These are phyloP conservation scores for Valencia hispanica DNA, from an alignment of 2,797 vertebrate species.

Conservation along the genomic window DNA sequence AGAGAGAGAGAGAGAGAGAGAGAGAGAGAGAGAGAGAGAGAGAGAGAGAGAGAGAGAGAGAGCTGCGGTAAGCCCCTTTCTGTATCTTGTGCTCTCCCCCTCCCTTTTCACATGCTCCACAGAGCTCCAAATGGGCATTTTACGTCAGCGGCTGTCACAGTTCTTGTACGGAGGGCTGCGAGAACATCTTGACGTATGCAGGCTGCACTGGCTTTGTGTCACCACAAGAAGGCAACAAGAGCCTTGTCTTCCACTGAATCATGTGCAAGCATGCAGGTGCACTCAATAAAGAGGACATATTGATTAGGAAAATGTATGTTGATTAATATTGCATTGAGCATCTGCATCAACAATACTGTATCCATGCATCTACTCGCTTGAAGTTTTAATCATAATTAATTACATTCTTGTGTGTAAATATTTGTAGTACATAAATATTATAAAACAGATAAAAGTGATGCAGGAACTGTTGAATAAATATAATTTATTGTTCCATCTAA, in stretches of 20 bases:
- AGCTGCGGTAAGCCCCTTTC: neutral
- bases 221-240: constrained; percentile 83
- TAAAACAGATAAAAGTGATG: neutral
- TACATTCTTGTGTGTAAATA: neutral
- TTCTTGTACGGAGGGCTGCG: constrained; percentile 16
- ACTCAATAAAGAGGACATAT: constrained; percentile 7
- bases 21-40: neutral
- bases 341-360: neutral
- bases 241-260: constrained; percentile 59
- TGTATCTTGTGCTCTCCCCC: constrained; percentile 38
- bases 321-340: neutral
- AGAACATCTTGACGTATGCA: constrained; percentile 30
- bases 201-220: constrained; percentile 70
- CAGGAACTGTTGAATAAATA: neutral
- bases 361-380: neutral
- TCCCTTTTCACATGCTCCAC: constrained; percentile 60
- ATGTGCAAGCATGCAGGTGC: constrained; percentile 37
- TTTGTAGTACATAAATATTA: neutral
- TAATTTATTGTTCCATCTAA: neutral
- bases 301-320: constrained; percentile 12
- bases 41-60: neutral
- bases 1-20: constrained; percentile 5
- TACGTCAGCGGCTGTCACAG: constrained; percentile 30
- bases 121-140: constrained; percentile 74
- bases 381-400: neutral